Evolutionary conservation across 2,888 invertebrate species (phyloP), one percentile per base, ranked within the genome.

Genomic region (Leptinotarsa haldemani): DNA sequence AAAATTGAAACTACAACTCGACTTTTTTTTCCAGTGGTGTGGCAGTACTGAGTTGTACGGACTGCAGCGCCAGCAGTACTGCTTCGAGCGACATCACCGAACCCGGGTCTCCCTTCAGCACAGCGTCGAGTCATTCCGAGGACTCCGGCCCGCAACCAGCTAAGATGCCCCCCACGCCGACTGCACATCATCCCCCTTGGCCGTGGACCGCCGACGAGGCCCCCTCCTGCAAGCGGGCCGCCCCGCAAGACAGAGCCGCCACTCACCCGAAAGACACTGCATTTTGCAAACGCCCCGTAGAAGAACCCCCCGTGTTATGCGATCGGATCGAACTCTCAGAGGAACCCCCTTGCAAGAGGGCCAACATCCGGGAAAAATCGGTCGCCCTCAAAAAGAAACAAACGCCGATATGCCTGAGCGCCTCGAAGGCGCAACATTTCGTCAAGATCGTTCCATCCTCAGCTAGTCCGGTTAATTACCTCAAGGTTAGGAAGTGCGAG

Each of bases 81-180:
- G 87, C 89, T 86, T 90, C 87, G 82, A 95, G 95, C 88, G 95
- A 95, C 89, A 94, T 95, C 88, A 94, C 95, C 82, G 95, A 95
- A 88, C 95, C 95, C 72, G 94, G 94, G 79, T 95, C 95, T 74
- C 95, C 95, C 82, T 94, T 93, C 88, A 95, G 94, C 88, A 93
- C 93, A 80, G 89, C 90, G 84, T 90, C 91, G 79, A 86, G 86
- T 82, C 87, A 88, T 80, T 87, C 87, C 64, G 88, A 88, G 80
- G 87, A 86, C 78, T 86, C 88, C 66, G 85, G 84, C 64, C 83
- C 77, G 25, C 85, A 82, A 76, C 82, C 86, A 69, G 79, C 84
- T 73, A 86, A 85, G 78, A 86, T 86, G 84, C 87, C 87, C 69
- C 87, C 87, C 67, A 84, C 85, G 61, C 83, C 82, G 71, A 80